phyloP scores from a whole-genome alignment of 2,113 vertebrate species.

The Chloropsis hardwickii region DNA sequence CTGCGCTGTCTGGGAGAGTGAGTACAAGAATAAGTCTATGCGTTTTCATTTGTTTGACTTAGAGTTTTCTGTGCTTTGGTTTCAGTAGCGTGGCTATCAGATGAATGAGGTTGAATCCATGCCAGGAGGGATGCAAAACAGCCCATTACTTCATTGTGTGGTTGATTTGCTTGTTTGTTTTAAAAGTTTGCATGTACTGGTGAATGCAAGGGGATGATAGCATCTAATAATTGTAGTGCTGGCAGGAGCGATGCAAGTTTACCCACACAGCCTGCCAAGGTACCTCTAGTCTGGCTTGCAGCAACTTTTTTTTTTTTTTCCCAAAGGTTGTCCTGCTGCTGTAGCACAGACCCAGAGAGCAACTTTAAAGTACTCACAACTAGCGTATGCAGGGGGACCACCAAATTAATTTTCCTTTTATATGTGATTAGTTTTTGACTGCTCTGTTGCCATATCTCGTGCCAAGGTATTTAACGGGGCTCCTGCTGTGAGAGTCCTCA shows the following conservation, averaged over 20 bases:
- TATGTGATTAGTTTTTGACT: conserved; percentile 59
- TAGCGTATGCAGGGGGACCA: neutral
- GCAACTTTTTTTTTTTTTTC: neutral
- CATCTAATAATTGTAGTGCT: conserved; percentile 48
- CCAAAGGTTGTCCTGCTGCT: neutral
- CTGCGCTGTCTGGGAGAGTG: conserved; percentile 59
- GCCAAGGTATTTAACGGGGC: neutral
- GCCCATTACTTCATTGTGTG: conserved; percentile 59
- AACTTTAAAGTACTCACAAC: conserved; percentile 28
- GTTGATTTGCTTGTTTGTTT: conserved; percentile 66
- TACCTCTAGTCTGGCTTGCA: conserved; percentile 23
- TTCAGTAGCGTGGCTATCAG: conserved; percentile 45
- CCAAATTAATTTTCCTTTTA: conserved; percentile 59
- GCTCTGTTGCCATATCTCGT: neutral
- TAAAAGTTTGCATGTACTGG: conserved; percentile 56
- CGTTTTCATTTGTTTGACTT: conserved; percentile 27
- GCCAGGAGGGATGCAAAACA: conserved; percentile 45
- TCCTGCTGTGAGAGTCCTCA: neutral
- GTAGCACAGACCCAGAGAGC: neutral
- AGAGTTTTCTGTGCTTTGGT: conserved; percentile 30
- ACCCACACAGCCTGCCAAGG: conserved; percentile 35
- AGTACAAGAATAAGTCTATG: conserved; percentile 19
- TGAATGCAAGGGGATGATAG: conserved; percentile 49
- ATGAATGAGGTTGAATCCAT: conserved; percentile 21
- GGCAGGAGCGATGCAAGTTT: neutral